phyloP scores from a whole-genome alignment of 53 echinoderm and acorn worm species.

The Paelopatides confundens region DNA sequence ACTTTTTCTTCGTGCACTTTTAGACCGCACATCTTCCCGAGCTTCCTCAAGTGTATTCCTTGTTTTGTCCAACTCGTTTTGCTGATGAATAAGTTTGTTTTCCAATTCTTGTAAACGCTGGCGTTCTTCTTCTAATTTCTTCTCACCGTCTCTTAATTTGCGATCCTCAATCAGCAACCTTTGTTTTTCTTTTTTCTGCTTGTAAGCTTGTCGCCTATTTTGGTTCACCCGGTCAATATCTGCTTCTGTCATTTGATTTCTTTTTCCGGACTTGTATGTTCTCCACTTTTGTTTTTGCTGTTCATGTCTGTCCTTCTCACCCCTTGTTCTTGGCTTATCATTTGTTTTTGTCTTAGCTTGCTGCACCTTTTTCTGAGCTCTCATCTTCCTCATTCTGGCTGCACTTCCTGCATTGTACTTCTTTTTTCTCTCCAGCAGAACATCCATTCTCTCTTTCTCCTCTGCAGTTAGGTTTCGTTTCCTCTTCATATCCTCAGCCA shows the following conservation, averaged over 20 bases:
- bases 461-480: slow-evolving; percentile 47
- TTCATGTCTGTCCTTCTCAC: neutral
- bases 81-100: neutral
- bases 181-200: neutral
- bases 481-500: slow-evolving; percentile 27
- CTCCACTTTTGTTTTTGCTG: neutral
- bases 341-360: neutral
- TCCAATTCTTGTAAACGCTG: neutral
- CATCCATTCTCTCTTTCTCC: slow-evolving; percentile 39
- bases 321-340: neutral
- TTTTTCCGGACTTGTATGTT: neutral
- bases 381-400: slow-evolving; percentile 16
- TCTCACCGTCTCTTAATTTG: slow-evolving; percentile 15
- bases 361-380: neutral
- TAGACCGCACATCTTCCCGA: slow-evolving; percentile 20
- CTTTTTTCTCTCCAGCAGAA: slow-evolving; percentile 21
- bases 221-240: neutral
- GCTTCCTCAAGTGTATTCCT: neutral
- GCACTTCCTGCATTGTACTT: slow-evolving; percentile 19
- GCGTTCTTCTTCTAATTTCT: slow-evolving; percentile 19
- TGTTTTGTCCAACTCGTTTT: slow-evolving; percentile 31
- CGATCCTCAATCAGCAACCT: neutral
- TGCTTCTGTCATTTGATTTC: neutral
- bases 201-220: neutral
- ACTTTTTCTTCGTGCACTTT: neutral